Evolutionary conservation across 2,113 vertebrate genomes (phyloP).

Genomic region (Stigmatopora nigra): DNA sequence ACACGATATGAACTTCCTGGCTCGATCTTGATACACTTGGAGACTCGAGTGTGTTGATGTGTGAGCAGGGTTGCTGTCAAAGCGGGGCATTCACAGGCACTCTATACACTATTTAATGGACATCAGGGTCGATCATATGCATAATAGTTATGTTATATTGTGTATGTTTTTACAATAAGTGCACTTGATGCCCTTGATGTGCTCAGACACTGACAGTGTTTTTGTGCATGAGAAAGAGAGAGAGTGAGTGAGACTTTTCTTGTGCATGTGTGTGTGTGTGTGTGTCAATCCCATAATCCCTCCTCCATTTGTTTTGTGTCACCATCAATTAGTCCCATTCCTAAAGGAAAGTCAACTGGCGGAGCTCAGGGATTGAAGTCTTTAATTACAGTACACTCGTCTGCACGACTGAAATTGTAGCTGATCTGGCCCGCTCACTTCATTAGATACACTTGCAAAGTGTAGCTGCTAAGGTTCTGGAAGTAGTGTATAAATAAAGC

Average conservation of each 20-base stretch:
- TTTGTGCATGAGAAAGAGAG: background rate
- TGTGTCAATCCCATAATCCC: constrained; percentile 50
- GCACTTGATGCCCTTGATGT: too few relatives aligned
- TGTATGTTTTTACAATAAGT: too few relatives aligned
- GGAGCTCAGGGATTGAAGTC: constrained; percentile 1
- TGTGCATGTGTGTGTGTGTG: constrained; percentile 2
- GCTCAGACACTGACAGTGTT: background rate
- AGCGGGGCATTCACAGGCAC: too few relatives aligned
- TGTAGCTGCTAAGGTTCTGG: too few relatives aligned
- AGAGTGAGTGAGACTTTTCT: background rate
- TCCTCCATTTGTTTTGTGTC: constrained; percentile 58
- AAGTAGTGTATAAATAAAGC: too few relatives aligned
- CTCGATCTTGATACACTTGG: constrained; percentile 15
- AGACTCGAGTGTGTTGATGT: background rate
- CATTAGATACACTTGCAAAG: background rate
- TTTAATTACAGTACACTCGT: constrained; percentile 12
- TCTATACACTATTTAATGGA: too few relatives aligned
- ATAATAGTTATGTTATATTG: too few relatives aligned
- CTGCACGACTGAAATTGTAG: background rate
- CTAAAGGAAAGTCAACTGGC: constrained; percentile 14
- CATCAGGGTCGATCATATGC: too few relatives aligned
- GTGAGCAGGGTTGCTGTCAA: too few relatives aligned
- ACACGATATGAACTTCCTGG: background rate
- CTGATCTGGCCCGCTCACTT: background rate
- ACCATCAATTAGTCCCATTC: constrained; percentile 41